Base-by-base conservation (phyloP, 2,888 invertebrate genomes). In the Eupelmus urozonus region DNA sequence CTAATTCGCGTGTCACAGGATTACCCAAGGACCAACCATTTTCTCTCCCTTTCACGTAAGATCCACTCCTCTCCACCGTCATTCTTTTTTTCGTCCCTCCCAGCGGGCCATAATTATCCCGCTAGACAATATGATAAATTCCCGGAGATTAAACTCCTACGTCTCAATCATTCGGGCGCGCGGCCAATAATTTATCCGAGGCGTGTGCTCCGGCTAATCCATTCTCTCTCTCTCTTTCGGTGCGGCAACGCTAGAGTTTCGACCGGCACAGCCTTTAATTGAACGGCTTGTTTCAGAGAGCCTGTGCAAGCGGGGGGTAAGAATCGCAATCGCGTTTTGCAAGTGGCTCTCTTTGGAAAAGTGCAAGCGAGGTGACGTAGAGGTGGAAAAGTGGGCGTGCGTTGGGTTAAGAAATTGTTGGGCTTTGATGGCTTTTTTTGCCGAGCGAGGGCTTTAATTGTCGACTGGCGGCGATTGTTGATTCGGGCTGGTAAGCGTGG, bases 91-190 rank as follows among this genome's bases (percentile, higher is more conserved):
- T 34, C 3, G 3, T 34, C 3, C 34, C 9, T 34, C 34, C 9
- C 34, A 34, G 34, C 29, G 59, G 2, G 11, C 45, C 29, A 59
- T 40, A 70, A 70, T 70, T 70, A 70, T 40, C 59, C 2, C 5
- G 13, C 23, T 9, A 57, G 55, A 65, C 57, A 65, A 65, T 73
- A 45, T 29, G 55, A 55, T 55, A 49, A 57, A 66, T 59, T 57
- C 59, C 53, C 34, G n/a, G 29, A 66, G 59, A 74, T 73, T 49
- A 55, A 57, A 65, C 49, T 73, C 65, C 65, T 20, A 66, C 57
- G 65, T 34, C 65, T 57, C 65, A 63, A 65, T 66, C 65, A 23
- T 49, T 25, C 51, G n/a, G n/a, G n/a, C 34, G 7, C 20, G 40
- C 49, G 25, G 72, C 42, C 63, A 42, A 55, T 73, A 73, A 63